Base-by-base conservation (phyloP, 2,888 invertebrate species). In the Caenorhabditis virilis region DNA sequence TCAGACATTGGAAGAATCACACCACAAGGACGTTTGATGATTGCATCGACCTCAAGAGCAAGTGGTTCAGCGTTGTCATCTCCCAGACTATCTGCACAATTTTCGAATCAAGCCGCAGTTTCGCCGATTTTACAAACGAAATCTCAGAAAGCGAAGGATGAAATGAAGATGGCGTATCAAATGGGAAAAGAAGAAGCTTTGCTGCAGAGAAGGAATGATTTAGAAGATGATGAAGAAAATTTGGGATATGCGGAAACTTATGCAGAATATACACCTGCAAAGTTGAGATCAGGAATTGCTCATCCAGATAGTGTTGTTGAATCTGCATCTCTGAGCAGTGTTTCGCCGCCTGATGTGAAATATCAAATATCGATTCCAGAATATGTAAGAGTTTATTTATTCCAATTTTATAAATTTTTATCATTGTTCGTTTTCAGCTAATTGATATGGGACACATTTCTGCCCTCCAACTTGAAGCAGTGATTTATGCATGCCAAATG, bases 291-390 rank as follows among this genome's bases (percentile, higher is more conserved):
- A 5, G 98, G 98, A 13, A 89, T 89, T 78, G 92, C 93, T 83
- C 98, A 99, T 88, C 98, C 98, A 0, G 98, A 99, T 86, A 91
- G 93, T 0, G 97, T 99, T 6, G 98, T 99, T 9, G 98, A 99
- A 85, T 98, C 98, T 0, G 95, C 95, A 9, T 95, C 97, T 0
- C 87, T 99, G 42, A 93, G 95, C 0, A 94, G 77, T 48, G 84
- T 83, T 9, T 69, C 74, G 4, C 80, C 84, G 2, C 83, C 83
- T 7, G 82, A 83, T 27, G 75, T 83, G 43, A 61, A 66, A 25
- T 97, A 95, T 86, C 80, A 83, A 35, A 69, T 86, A 25, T 73
- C 82, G 35, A 84, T 88, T 41, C 95, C 97, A 0, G 89, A 89
- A 54, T 90, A 91, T 75, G 89, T 90, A n/a, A n/a, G 25, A 46